Base-by-base conservation (phyloP, 2,888 invertebrate genomes). In the Lasioglossum leucozonium region DNA sequence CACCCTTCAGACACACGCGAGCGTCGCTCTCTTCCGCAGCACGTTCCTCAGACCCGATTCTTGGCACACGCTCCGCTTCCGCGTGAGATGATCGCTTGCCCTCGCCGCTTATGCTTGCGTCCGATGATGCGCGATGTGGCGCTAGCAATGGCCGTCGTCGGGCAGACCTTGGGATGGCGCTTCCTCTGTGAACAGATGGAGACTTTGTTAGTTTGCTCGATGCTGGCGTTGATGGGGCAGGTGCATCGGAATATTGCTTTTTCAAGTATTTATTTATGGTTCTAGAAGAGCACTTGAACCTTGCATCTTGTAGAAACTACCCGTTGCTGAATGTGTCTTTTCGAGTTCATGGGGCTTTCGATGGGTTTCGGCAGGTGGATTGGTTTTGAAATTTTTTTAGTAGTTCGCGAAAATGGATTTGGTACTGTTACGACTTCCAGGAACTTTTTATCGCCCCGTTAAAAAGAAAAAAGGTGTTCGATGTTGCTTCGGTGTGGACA, bases 61-160 rank as follows among this genome's bases (percentile, higher is more conserved):
- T 51, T 51, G 51, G 51, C 62, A 62, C 62, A 30, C 62, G 62
- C 62, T 62, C n/a, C 62, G 30, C 62, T 62, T 62, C 62, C 62
- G 62, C 16, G 26, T 16, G 30, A n/a, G 51, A 26, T 30, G 16
- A 16, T 62, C 30, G 62, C 26, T 30, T 16, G 62, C 16, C 26
- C 30, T 62, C 30, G 30, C 16, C 58, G 58, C 26, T 30, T 8
- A 22, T 22, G 22, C 22, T 51, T 22, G 10, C 22, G 51, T 51
- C 51, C 22, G n/a, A 16, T 30, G 30, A 62, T 30, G 30, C 62
- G 30, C 30, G 62, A 62, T 62, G 51, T 51, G 62, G 16, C 13
- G 16, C 30, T n/a, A 30, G 26, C 62, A 62, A 62, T 62, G 62
- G 62, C 62, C 62, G 62, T 30, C 16, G 30, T 13, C 51, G n/a